Percentiles rank a stretch among this genome's conserved stretches.
These are phyloP conservation scores for Tanytarsus gracilentus DNA, from an alignment of 2,888 invertebrate genomes.

Conservation along the genomic window DNA sequence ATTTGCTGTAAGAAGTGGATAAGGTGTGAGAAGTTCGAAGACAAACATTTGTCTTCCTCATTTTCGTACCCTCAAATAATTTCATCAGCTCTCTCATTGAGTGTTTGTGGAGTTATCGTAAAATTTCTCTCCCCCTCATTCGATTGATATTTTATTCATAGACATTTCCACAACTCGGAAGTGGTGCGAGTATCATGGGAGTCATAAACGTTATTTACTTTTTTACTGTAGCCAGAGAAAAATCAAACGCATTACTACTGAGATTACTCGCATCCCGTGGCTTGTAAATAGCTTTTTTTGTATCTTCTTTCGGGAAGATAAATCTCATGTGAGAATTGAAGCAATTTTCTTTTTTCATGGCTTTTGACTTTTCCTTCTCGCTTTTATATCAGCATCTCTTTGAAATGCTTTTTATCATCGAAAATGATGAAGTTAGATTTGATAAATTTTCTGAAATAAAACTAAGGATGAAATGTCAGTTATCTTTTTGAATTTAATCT, in stretches of 20 bases:
- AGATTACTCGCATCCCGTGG: not conserved
- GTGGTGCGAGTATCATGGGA: not conserved
- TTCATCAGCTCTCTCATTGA: not conserved
- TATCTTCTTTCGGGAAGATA: not conserved
- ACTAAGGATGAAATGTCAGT: too few species aligned
- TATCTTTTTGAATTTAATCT: too few species aligned
- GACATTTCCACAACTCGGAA: conserved; percentile 16
- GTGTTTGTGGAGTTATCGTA: not conserved
- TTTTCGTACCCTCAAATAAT: not conserved
- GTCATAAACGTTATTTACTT: conserved; percentile 29
- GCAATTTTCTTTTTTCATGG: conserved; percentile 12
- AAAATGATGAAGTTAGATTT: not conserved
- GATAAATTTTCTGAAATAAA: not conserved
- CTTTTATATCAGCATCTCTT: not conserved
- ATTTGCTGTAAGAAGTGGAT: too few species aligned
- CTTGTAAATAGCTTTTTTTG: conserved; percentile 3
- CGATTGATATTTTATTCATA: conserved; percentile 29
- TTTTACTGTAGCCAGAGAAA: not conserved
- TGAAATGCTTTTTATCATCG: not conserved
- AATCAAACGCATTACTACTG: not conserved
- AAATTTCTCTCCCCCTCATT: not conserved
- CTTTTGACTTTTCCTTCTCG: not conserved
- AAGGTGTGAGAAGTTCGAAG: not conserved
- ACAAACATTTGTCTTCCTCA: not conserved
- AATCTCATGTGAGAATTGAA: conserved; percentile 7